phyloP scores from a whole-genome alignment of 2,888 invertebrate species.

The Cancer borealis region DNA sequence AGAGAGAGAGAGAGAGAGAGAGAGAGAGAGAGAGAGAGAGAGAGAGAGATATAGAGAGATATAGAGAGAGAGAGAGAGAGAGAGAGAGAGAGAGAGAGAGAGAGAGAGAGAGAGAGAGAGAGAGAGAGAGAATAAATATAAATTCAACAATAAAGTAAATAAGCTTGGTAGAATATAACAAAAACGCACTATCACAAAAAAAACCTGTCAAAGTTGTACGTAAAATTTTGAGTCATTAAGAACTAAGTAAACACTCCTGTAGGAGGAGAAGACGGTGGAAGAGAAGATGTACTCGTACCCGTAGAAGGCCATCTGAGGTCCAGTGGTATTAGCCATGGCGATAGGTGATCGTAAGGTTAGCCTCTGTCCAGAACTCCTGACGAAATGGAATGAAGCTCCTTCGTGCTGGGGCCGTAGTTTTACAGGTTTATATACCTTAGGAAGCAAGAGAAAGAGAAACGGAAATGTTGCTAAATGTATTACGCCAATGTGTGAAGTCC shows the following conservation, averaged over 20 bases:
- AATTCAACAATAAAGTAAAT: neutral
- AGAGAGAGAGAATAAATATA: neutral
- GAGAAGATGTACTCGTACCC: neutral
- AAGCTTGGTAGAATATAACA: neutral
- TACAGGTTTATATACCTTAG: neutral
- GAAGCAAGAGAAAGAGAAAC: neutral
- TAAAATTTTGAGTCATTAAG: neutral
- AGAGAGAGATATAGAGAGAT: neutral
- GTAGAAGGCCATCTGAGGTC: neutral
- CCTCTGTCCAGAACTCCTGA: conserved; percentile 43
- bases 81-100: neutral
- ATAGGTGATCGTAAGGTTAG: neutral
- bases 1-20: conserved; percentile 31
- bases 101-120: neutral
- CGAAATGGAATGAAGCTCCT: conserved; percentile 43
- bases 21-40: neutral
- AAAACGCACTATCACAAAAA: neutral
- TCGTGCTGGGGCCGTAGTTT: neutral
- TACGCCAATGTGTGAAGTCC: neutral
- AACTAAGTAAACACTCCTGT: neutral
- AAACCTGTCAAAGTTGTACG: neutral
- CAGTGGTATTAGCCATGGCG: neutral
- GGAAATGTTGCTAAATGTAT: neutral
- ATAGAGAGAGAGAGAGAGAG: conserved; percentile 13
- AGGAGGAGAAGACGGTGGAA: neutral